A percentile compares a stretch with the other conserved stretches of the same genome.
These are phyloP conservation scores for Cololabis saira DNA, from an alignment of 2,113 vertebrate species.

Conservation along the genomic window DNA sequence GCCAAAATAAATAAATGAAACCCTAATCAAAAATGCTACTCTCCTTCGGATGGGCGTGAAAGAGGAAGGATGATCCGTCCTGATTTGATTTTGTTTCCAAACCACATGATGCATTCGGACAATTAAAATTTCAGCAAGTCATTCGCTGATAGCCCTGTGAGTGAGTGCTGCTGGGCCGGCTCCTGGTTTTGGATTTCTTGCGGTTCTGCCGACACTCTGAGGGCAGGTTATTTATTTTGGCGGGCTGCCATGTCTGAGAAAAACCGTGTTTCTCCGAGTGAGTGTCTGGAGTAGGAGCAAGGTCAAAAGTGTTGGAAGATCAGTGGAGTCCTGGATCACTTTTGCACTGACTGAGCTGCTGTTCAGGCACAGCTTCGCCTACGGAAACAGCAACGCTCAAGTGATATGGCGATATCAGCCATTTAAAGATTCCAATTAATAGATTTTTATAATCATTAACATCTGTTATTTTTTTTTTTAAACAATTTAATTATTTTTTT, in stretches of 20 bases:
- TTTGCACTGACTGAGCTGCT: neutral
- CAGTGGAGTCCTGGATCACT: conserved; percentile 8
- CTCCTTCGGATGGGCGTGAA: conserved; percentile 72
- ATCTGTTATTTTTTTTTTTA: no score
- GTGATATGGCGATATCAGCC: neutral
- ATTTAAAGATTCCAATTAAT: neutral
- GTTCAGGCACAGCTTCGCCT: neutral
- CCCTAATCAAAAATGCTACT: conserved; percentile 76
- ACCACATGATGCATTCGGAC: conserved; percentile 85
- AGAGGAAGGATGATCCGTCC: conserved; percentile 75
- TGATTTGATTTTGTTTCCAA: conserved; percentile 82
- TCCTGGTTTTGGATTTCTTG: conserved; percentile 83
- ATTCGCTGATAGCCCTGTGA: conserved; percentile 82
- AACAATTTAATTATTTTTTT: neutral
- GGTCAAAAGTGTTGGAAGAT: conserved; percentile 69
- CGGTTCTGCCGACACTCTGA: conserved; percentile 80
- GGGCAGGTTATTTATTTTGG: conserved; percentile 78
- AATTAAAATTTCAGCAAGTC: conserved; percentile 88
- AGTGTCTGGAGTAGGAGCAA: conserved; percentile 75
- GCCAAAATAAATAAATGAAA: conserved; percentile 81
- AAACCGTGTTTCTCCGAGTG: conserved; percentile 69
- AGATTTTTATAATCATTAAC: neutral
- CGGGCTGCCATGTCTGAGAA: conserved; percentile 63
- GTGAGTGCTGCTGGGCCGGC: conserved; percentile 64
- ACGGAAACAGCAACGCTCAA: neutral